Evolutionary conservation across 2,797 vertebrate species (phyloP), one percentile per base, ranked within the genome.

Genomic region (Gymnoscopelus braueri): DNA sequence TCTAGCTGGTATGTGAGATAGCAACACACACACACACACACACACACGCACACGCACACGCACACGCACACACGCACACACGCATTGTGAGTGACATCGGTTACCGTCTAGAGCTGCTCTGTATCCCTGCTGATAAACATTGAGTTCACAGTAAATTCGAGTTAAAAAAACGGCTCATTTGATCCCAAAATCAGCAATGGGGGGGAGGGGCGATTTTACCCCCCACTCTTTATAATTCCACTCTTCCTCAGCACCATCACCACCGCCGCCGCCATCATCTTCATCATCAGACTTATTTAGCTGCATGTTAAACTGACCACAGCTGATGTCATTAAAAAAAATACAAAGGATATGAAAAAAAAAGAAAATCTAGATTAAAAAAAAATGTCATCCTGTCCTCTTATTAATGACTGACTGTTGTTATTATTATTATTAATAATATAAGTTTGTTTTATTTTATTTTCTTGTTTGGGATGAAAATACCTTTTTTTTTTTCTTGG

Each of bases 371-470:
- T 44, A 44, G 39, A 44, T 44, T 75, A 91, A 86, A 83, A 91
- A 81, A 84, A 92, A 89, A 92, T 90, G 91, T 94, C 92, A 93
- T 91, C 90, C 92, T 94, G 93, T 93, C 92, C 92, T 93, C 90
- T 92, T 44, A 91, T 92, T 44, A 91, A 92, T 93, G 89, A 91
- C 92, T 91, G 86, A 90, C 89, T 87, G 83, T 88, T 91, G 85
- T 89, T 90, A 78, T 88, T 90, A 51, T 51, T 50, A 86, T 90
- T 89, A 89, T 84, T 89, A 93, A 92, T 93, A 92, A 93, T 93
- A 94, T 94, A 92, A 92, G 92, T 94, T 94, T 94, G 93, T 93
- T 94, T 93, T 94, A 92, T 94, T 93, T 94, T 93, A 90, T 93
- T 93, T 93, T 90, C 81, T 91, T 80, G 88, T 92, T 94, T 94